Evolutionary conservation across 2,113 vertebrate genomes (phyloP).

Genomic region (Psephotus haematonotus): DNA sequence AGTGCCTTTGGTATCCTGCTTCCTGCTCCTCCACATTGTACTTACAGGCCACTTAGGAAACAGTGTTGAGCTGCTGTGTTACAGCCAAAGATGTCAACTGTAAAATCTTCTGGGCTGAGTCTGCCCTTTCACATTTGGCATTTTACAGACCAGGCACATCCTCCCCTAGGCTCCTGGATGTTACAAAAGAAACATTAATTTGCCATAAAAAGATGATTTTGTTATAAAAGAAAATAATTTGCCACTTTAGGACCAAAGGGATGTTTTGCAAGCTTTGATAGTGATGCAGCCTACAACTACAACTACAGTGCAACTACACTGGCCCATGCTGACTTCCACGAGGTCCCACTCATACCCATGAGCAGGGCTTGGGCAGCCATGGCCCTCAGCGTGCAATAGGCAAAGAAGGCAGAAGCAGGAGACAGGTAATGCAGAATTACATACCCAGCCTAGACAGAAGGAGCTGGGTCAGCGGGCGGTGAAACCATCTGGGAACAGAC

Average conservation of each 20-base stretch:
- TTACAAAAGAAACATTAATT: neutral
- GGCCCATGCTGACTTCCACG: neutral
- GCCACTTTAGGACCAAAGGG: neutral
- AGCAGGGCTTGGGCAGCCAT: neutral
- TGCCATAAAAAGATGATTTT: neutral
- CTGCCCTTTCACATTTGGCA: neutral
- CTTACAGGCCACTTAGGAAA: neutral
- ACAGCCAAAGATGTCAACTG: neutral
- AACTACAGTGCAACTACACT: too few species aligned
- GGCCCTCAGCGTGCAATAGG: neutral
- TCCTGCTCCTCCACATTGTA: neutral
- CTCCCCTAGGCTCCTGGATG: neutral
- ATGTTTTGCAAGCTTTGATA: neutral
- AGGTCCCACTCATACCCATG: fast-evolving
- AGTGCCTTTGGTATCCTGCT: neutral
- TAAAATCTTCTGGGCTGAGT: neutral
- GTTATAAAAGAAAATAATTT: neutral
- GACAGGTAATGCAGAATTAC: neutral
- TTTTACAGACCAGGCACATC: neutral
- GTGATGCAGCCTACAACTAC: neutral
- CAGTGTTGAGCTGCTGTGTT: neutral
- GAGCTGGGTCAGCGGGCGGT: neutral
- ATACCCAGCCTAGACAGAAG: neutral
- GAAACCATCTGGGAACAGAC: neutral
- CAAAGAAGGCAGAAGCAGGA: neutral